Base-by-base conservation (phyloP, 2,113 vertebrate species). In the Illadopsis cleaveri region DNA sequence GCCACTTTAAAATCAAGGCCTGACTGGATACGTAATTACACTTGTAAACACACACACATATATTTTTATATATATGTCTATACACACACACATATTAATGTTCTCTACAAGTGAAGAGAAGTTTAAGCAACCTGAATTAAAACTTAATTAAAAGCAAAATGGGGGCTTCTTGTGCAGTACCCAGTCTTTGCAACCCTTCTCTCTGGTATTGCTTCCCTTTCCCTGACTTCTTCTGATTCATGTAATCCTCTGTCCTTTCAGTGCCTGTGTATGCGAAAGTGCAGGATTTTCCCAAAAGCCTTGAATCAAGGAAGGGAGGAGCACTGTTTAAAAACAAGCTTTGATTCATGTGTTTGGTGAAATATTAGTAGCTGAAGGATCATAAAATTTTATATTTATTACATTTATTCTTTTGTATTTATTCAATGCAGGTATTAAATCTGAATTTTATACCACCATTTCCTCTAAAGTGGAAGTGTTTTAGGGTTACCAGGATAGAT, bases 1-100 rank as follows among this genome's bases (percentile, higher is more conserved):
- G 40, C 20, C 83, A 83, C 10, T 16, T 90, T 78, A 94, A 97
- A 94, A 92, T 94, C 92, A 95, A 98, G 91, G 96, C 80, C 86
- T 91, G 94, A 94, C 64, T 96, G 93, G 84, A 44, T 40, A 38
- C 15, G 20, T 4, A 37, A 75, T 10, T 42, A 50, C 11, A n/a
- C 22, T 33, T 85, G 15, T 35, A 42, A 45, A 37, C 3, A 44
- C 38, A 38, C 9, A 20, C 9, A 61, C 7, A n/a, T 83, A 89
- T 89, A n/a, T n/a, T n/a, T n/a, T n/a, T n/a, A n/a, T n/a, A n/a
- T n/a, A n/a, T n/a, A n/a, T n/a, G n/a, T n/a, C n/a, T n/a, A n/a
- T n/a, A 37, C 3, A 44, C 38, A 38, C 9, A 20, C 9, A 61
- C 7, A n/a, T 83, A 89, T 89, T 87, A 96, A 93, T 83, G 84